Conservation (phyloP, 2,113 vertebrate species). For the Puntigrus tetrazona region DNA sequence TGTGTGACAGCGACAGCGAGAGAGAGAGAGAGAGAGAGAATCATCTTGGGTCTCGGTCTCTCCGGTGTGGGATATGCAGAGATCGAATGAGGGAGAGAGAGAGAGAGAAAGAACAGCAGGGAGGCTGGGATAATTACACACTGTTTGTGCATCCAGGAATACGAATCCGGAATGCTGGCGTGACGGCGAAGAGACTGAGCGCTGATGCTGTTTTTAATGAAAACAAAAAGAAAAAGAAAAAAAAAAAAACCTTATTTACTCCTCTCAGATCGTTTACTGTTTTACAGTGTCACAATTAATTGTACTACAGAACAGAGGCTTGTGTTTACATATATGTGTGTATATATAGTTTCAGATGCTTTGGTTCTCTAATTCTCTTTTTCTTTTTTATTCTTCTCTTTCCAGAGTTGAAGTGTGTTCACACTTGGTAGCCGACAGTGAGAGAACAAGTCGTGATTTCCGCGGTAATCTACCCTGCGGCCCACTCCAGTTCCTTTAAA, state of each 20-base stretch:
- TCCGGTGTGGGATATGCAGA: slow-evolving; percentile 53
- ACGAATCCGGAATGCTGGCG: slow-evolving; percentile 82
- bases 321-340: not conserved
- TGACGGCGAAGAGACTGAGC: slow-evolving; percentile 86
- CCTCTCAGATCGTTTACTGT: slow-evolving; percentile 70
- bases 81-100: slow-evolving; percentile 85
- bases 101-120: slow-evolving; percentile 84
- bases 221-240: slow-evolving; percentile 70
- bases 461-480: slow-evolving; percentile 50
- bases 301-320: slow-evolving; percentile 37
- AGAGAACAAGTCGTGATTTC: slow-evolving; percentile 58
- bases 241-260: slow-evolving; percentile 84
- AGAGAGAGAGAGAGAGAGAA: slow-evolving; percentile 83
- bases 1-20: slow-evolving; percentile 84
- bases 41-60: slow-evolving; percentile 49
- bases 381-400: not conserved
- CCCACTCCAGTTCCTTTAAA: slow-evolving; percentile 33
- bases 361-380: slow-evolving; percentile 9
- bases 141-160: slow-evolving; percentile 90
- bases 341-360: slow-evolving; percentile 16
- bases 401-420: slow-evolving; percentile 55
- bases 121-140: slow-evolving; percentile 91
- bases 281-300: slow-evolving; percentile 62
- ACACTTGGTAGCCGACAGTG: slow-evolving; percentile 49
- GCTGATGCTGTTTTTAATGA: slow-evolving; percentile 91